Evolutionary conservation across 2,113 vertebrate species (phyloP).

Genomic region (Calidris pugnax): DNA sequence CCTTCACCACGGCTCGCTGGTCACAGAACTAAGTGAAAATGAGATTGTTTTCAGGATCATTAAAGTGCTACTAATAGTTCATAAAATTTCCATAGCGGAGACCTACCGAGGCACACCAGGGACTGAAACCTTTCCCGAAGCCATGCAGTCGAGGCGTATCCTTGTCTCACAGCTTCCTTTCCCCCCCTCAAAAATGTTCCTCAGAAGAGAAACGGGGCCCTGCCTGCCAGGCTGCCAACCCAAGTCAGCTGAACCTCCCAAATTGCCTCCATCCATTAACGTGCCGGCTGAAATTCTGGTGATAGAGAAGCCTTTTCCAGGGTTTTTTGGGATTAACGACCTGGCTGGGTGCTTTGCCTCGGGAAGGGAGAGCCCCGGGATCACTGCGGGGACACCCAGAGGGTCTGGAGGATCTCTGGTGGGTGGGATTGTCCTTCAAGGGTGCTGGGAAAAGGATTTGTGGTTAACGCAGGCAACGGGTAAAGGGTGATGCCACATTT

Average conservation of each 20-base stretch:
- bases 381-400: fast-evolving
- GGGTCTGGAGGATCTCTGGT: fast-evolving
- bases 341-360: fast-evolving
- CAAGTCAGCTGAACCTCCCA: background rate
- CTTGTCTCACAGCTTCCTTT: background rate
- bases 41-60: constrained; percentile 15
- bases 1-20: background rate
- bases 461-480: background rate
- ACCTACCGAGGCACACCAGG: background rate
- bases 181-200: background rate
- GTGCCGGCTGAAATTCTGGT: background rate
- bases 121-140: background rate
- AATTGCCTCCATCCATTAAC: background rate
- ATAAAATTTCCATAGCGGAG: background rate
- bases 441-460: background rate
- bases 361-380: background rate
- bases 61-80: background rate
- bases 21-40: background rate
- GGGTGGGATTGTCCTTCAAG: background rate
- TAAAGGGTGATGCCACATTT: fast-evolving
- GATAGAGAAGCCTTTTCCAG: background rate
- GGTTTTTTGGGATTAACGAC: background rate
- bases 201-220: background rate
- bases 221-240: background rate
- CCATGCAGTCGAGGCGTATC: fast-evolving